Base-by-base conservation (phyloP, 2,888 invertebrate genomes). In the Eurytoma californica region DNA sequence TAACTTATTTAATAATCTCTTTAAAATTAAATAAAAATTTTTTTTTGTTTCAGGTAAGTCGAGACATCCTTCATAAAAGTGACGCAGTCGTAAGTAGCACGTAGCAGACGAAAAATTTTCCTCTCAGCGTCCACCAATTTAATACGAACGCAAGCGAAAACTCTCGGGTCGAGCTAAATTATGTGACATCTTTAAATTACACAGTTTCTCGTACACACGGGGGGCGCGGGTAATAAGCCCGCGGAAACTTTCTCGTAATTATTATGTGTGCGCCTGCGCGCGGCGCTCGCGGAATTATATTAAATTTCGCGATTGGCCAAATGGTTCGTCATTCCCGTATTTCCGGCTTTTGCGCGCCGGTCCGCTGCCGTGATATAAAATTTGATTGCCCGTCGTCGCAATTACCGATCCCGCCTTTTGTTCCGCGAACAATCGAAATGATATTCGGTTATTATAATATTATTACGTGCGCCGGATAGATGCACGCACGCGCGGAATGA, bases 381-480 rank as follows among this genome's bases (percentile, higher is more conserved):
- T 79, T 79, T 69, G 51, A 79, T 79, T 73, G 73, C 73, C 65
- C 18, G n/a, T 20, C 16, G 13, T 14, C 39, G 53, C 61, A 63
- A 47, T 55, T 16, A 60, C 30, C 24, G 65, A 61, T 51, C 58
- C 30, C 49, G 24, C 72, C 39, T 39, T 72, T 72, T 73, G 73
- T 69, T 39, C 57, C 51, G 5, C 12, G 68, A 61, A 78, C 78
- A 73, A 78, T 78, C 67, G 61, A 47, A 68, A 24, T 51, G 61
- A 73, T 78, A 73, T 67, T 78, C 67, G 39, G 47, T 68, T 72
- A 61, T 72, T 60, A 66, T 72, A 72, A 66, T 77, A 61, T 39
- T 28, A 49, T 60, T 58, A 58, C 7, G 39, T 69, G 18, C n/a
- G 39, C 12, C 39, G 18, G 47, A 63, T 47, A 47, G 63, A 47